A percentile compares a stretch with the other conserved stretches of the same genome.
Conservation (phyloP, 2,113 vertebrate genomes). For the Perccottus glenii region DNA sequence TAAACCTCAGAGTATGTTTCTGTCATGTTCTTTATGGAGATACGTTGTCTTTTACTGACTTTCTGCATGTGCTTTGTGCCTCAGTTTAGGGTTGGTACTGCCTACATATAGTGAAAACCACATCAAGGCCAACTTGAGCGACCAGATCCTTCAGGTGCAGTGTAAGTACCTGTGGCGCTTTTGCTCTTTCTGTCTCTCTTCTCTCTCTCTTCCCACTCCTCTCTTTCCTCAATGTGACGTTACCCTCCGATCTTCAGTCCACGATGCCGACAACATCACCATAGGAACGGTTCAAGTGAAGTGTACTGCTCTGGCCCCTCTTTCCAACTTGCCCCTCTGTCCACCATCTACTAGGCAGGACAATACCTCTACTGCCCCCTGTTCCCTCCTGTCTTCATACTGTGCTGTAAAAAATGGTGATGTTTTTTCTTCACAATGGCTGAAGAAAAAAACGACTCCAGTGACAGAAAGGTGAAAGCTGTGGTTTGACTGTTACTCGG, state of each 20-base stretch:
- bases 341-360: slow-evolving; percentile 62
- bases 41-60: slow-evolving; percentile 12
- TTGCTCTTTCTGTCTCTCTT: slow-evolving; percentile 30
- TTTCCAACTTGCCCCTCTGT: slow-evolving; percentile 35
- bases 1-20: too few species aligned
- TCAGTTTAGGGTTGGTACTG: slow-evolving; percentile 94
- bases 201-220: slow-evolving; percentile 57
- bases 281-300: slow-evolving; percentile 46
- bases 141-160: slow-evolving; percentile 99
- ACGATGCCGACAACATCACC: slow-evolving; percentile 59
- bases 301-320: slow-evolving; percentile 34
- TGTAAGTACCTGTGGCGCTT: slow-evolving; percentile 88
- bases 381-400: slow-evolving; percentile 80
- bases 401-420: slow-evolving; percentile 82
- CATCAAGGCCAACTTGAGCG: slow-evolving; percentile 97
- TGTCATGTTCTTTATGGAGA: too few species aligned
- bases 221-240: slow-evolving; percentile 52
- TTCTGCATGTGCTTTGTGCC: slow-evolving; percentile 38
- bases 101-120: slow-evolving; percentile 96
- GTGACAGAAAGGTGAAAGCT: slow-evolving; percentile 85
- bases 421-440: slow-evolving; percentile 82
- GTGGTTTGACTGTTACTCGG: slow-evolving; percentile 79
- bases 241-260: slow-evolving; percentile 38
- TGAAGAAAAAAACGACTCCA: slow-evolving; percentile 82
- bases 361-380: slow-evolving; percentile 64